Evolutionary conservation across 1,140 invertebrate species (phyloP), one percentile per base, ranked within the genome.

Genomic region (Rhopalosiphum maidis): DNA sequence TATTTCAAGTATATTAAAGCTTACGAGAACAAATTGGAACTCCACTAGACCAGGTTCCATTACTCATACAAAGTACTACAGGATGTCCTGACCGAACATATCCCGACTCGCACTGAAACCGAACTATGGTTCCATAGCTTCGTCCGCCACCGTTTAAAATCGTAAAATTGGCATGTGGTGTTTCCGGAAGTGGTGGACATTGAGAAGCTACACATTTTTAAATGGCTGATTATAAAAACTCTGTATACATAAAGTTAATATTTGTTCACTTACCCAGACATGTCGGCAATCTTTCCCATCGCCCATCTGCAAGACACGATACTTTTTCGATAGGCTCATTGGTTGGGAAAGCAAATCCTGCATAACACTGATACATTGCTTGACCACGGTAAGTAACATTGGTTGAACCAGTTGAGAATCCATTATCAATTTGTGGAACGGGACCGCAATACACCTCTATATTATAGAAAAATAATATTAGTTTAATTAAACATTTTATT

Each of bases 381-480:
- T 98, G 96, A 25, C 98, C 99, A 94, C 97, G 96, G 94, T 98
- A 99, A 1, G 98, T 99, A 7, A 99, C 98, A 95, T 99, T 99
- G 0, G 98, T 97, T 2, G 98, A 98, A 88, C 97, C 98, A 95
- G 99, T 98, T 1, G 98, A 99, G 95, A 99, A 99, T 87, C 99
- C 99, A 95, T 99, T 99, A 94, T 99, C 98, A 93, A 99, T 99
- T 96, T 99, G 98, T 93, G 99, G 99, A 46, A 99, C 98, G 55
- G 98, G 98, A 91, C 98, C 98, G 95, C 99, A 99, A 95, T 99
- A 99, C 35, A 99, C 98, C 96, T 99, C 98, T 98, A 96, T 48
- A 37, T 55, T 90, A 46, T 35, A 85, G 35, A 85, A 90, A 60
- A 54, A 55, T 48, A n/a, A 55, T 60, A 82, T 30, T 11, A 90